Conservation (phyloP, 2,888 invertebrate genomes). For the Protula sp. region DNA sequence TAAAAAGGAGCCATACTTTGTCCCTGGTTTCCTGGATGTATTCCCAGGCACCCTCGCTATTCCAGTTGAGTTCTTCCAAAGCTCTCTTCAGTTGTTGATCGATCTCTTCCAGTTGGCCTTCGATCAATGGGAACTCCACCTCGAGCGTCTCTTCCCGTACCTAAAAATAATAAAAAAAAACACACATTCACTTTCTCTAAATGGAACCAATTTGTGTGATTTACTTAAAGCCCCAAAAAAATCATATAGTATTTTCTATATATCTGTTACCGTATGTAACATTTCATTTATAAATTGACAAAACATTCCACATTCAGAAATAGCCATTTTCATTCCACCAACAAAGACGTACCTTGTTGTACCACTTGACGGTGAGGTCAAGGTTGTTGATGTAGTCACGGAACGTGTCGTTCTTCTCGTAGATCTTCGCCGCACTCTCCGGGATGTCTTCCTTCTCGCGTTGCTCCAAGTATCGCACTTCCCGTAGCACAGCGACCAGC, state of each 20-base stretch:
- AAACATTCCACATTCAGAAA: too few relatives aligned
- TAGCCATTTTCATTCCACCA: too few relatives aligned
- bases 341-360: slow-evolving; percentile 74
- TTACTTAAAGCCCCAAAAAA: too few relatives aligned
- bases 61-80: slow-evolving; percentile 77
- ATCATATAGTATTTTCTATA: too few relatives aligned
- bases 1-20: too few relatives aligned
- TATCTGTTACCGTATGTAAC: too few relatives aligned
- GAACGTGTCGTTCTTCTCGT: slow-evolving; percentile 72
- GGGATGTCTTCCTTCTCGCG: slow-evolving; percentile 61
- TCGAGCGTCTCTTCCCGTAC: slow-evolving; percentile 67
- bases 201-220: too few relatives aligned
- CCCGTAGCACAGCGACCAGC: slow-evolving; percentile 75
- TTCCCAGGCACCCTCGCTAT: slow-evolving; percentile 73
- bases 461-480: slow-evolving; percentile 81
- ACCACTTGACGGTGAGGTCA: slow-evolving; percentile 60
- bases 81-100: slow-evolving; percentile 76
- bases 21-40: slow-evolving; percentile 74
- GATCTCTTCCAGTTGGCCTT: slow-evolving; percentile 75
- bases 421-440: slow-evolving; percentile 65
- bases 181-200: too few relatives aligned
- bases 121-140: slow-evolving; percentile 81
- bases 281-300: too few relatives aligned
- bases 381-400: slow-evolving; percentile 64
- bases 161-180: background rate